phyloP scores from a whole-genome alignment of 1,140 invertebrate genomes.

The Lerema accius region DNA sequence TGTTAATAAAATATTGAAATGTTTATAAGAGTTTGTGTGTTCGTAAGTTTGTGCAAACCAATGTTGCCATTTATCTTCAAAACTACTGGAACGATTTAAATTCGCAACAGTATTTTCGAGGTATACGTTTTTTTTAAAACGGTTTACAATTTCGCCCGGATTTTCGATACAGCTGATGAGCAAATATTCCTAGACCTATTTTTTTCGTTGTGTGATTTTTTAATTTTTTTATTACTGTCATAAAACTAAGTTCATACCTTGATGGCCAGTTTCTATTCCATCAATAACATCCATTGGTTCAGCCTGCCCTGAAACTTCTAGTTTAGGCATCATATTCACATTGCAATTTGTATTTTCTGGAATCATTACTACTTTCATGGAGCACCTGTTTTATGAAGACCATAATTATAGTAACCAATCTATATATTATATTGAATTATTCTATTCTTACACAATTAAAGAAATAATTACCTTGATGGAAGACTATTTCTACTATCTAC shows the following conservation, averaged over 20 bases:
- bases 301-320: background rate
- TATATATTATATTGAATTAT: slow-evolving; percentile 10
- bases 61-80: too few species aligned
- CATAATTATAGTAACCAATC: background rate
- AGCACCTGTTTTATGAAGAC: slow-evolving; percentile 5
- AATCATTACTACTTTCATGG: slow-evolving; percentile 9
- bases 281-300: background rate
- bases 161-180: too few species aligned
- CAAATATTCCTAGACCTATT: too few species aligned
- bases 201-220: too few species aligned
- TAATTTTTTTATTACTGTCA: too few species aligned
- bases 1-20: too few species aligned
- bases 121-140: too few species aligned
- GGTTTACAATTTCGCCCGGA: too few species aligned
- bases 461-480: background rate
- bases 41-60: too few species aligned
- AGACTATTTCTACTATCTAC: slow-evolving; percentile 3
- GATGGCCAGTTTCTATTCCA: background rate
- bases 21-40: too few species aligned
- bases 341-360: slow-evolving; percentile 2
- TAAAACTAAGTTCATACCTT: background rate
- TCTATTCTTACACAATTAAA: background rate
- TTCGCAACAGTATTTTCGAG: too few species aligned
- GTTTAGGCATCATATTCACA: background rate
- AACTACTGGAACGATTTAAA: too few species aligned